Percentiles rank a stretch among this genome's conserved stretches.
These are phyloP conservation scores for Pseudomyrmex sp. DNA, from an alignment of 1,140 invertebrate genomes.

Conservation along the genomic window DNA sequence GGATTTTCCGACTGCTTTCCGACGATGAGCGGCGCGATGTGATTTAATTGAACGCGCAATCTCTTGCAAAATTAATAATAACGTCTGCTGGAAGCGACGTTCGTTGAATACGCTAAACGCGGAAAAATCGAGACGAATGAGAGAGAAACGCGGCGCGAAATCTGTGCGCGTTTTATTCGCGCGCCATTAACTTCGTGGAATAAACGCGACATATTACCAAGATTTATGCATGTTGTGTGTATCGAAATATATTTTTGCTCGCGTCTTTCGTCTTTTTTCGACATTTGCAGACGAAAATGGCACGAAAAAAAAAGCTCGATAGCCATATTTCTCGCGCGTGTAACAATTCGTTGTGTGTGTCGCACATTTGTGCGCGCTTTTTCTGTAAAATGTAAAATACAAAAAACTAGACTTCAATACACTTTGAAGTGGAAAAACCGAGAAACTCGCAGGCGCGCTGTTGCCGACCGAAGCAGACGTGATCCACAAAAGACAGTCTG, in stretches of 20 bases:
- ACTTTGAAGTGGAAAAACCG: neutral
- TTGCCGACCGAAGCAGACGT: neutral
- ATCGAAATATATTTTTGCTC: neutral
- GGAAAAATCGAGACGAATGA: neutral
- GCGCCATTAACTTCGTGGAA: neutral
- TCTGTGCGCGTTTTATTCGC: neutral
- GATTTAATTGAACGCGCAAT: constrained; percentile 34
- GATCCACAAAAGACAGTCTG: neutral
- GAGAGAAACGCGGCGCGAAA: neutral
- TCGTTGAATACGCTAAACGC: neutral
- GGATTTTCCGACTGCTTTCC: neutral
- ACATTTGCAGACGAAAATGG: constrained; percentile 16
- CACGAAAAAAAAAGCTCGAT: constrained; percentile 19
- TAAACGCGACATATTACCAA: neutral
- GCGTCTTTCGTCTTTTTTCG: neutral
- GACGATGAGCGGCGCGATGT: neutral
- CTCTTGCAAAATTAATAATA: neutral
- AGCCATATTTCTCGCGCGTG: neutral
- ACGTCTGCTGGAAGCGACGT: neutral
- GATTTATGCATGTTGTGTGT: neutral
- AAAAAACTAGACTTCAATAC: neutral
- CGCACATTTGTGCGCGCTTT: neutral
- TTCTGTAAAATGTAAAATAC: neutral
- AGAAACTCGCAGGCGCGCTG: neutral
- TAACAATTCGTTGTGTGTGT: neutral